Evolutionary conservation across 2,113 vertebrate species (phyloP).

Genomic region (Nerophis lumbriciformis): DNA sequence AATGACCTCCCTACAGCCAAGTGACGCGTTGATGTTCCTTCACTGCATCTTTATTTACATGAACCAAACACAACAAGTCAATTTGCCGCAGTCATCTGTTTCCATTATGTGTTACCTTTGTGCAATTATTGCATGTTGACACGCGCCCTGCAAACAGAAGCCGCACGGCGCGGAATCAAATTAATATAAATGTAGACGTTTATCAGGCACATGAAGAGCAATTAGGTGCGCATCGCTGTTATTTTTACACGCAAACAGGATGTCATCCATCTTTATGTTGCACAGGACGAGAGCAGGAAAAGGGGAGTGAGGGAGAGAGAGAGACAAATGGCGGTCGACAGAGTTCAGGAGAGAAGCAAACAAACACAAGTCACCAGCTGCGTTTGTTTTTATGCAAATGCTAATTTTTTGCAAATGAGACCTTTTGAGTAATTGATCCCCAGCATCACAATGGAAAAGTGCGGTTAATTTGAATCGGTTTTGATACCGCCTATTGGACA

Average conservation of each 20-base stretch:
- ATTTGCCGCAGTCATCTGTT: constrained; percentile 37
- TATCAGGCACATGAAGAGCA: neutral
- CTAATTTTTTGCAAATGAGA: constrained; percentile 30
- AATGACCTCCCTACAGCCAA: neutral
- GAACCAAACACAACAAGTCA: no score
- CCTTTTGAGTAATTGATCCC: constrained; percentile 10
- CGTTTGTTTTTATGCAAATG: constrained; percentile 36
- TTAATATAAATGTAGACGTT: neutral
- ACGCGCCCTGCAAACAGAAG: neutral
- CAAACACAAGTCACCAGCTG: constrained; percentile 24
- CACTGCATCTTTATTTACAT: neutral
- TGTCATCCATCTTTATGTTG: constrained; percentile 26
- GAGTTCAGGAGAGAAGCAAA: constrained; percentile 34
- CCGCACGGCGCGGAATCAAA: neutral
- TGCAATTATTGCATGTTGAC: constrained; percentile 9
- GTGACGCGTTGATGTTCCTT: neutral
- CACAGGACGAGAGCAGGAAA: constrained; percentile 8
- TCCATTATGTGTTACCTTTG: constrained; percentile 30
- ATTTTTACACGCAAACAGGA: constrained; percentile 4
- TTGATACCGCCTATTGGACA: neutral
- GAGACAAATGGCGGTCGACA: constrained; percentile 30
- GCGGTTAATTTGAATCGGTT: constrained; percentile 1
- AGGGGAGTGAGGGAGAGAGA: neutral
- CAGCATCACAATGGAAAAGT: neutral
- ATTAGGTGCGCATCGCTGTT: constrained; percentile 5